Evolutionary conservation across 2,888 invertebrate species (phyloP).

Genomic region (Coenonympha glycerion): DNA sequence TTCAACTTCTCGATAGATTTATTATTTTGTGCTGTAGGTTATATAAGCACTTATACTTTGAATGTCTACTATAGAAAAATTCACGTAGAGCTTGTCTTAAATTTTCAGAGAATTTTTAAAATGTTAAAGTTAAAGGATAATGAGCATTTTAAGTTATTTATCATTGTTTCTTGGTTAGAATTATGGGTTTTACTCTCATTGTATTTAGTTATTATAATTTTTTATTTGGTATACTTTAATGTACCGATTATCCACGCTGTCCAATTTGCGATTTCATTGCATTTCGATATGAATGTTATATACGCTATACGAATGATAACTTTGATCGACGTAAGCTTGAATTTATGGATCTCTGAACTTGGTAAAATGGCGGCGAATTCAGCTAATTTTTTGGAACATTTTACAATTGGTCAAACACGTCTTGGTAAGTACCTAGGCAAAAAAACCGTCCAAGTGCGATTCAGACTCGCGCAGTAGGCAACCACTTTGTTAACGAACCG

Average conservation of each 20-base stretch:
- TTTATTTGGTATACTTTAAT: no score
- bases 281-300: slow-evolving; percentile 3
- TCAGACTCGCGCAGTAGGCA: no score
- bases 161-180: not conserved
- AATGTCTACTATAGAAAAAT: not conserved
- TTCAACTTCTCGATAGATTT: not conserved
- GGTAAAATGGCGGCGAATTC: not conserved
- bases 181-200: not conserved
- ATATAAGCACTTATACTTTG: not conserved
- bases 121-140: not conserved
- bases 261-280: not conserved
- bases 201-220: not conserved
- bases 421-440: not conserved
- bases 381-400: not conserved
- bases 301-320: slow-evolving; percentile 2
- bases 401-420: not conserved
- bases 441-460: no score
- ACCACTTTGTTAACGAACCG: no score
- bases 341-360: not conserved
- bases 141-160: not conserved
- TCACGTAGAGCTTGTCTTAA: not conserved
- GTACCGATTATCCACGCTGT: not conserved
- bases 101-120: not conserved
- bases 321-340: not conserved
- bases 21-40: not conserved